Evolutionary conservation across 2,113 vertebrate genomes (phyloP).

Genomic region (Megalops atlanticus): DNA sequence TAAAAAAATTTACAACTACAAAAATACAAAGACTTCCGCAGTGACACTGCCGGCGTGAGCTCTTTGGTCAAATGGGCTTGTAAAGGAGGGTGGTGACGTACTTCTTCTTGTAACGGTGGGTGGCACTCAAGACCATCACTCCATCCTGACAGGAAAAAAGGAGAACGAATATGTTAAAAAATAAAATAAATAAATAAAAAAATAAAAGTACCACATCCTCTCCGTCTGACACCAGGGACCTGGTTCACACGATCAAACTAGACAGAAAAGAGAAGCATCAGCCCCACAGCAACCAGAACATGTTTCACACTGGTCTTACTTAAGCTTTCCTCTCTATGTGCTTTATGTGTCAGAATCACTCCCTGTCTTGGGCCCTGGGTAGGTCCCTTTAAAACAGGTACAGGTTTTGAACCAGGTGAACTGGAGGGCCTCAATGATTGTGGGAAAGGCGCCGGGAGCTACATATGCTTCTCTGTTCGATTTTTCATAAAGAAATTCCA

Average conservation of each 20-base stretch:
- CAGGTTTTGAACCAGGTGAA: too few relatives aligned
- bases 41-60: neutral
- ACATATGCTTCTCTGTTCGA: too few relatives aligned
- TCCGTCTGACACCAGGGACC: neutral
- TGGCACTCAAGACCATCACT: conserved; percentile 97
- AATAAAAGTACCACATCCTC: neutral
- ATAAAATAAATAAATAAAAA: neutral
- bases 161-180: neutral
- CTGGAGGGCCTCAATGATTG: too few relatives aligned
- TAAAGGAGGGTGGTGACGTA: conserved; percentile 96
- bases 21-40: neutral
- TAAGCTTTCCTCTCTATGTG: neutral
- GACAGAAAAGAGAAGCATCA: neutral
- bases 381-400: neutral
- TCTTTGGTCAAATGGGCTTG: conserved; percentile 71
- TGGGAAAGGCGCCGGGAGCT: too few relatives aligned
- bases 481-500: too few relatives aligned
- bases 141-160: conserved; percentile 79
- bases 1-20: conserved; percentile 23
- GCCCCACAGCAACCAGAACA: neutral
- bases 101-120: conserved; percentile 96
- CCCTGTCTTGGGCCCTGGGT: neutral
- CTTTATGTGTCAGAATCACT: neutral
- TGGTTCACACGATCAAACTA: neutral
- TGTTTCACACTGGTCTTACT: neutral